Conservation (phyloP, 2,797 vertebrate species). For the Microctenopoma lineatum region DNA sequence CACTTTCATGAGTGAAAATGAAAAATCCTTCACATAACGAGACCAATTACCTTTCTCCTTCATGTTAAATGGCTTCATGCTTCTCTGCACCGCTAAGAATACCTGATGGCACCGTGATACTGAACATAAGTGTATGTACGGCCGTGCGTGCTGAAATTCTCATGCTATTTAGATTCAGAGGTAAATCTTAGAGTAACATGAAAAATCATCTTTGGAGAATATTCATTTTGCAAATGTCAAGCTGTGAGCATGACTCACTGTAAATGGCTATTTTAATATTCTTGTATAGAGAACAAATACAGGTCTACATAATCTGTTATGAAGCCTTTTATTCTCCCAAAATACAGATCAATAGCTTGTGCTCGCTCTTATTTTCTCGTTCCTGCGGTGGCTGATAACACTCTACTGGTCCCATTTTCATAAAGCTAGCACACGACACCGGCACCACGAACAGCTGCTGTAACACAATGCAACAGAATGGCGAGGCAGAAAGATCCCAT, state of each 20-base stretch:
- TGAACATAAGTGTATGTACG: not conserved
- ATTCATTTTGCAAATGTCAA: conserved; percentile 51
- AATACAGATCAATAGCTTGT: conserved; percentile 61
- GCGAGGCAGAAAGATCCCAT: conserved; percentile 68
- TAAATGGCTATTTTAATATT: conserved; percentile 50
- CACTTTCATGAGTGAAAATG: conserved; percentile 23
- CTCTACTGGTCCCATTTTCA: conserved; percentile 68
- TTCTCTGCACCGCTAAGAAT: conserved; percentile 3
- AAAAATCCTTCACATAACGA: conserved; percentile 22
- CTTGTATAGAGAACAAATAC: conserved; percentile 38
- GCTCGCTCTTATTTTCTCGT: conserved; percentile 48
- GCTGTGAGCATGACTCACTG: conserved; percentile 43
- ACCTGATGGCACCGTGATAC: not conserved
- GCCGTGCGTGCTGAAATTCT: conserved; percentile 6
- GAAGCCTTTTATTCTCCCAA: conserved; percentile 40
- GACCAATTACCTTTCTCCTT: not conserved
- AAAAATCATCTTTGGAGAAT: conserved; percentile 37
- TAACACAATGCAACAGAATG: conserved; percentile 80
- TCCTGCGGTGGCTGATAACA: conserved; percentile 71
- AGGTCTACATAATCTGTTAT: conserved; percentile 39
- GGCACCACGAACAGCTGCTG: conserved; percentile 70
- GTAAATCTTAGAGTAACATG: conserved; percentile 14
- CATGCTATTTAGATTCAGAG: not conserved
- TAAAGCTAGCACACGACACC: conserved; percentile 75
- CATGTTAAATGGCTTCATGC: conserved; percentile 11